Evolutionary conservation across 2,797 vertebrate species (phyloP), one percentile per base, ranked within the genome.

Genomic region (Neosilurus mollespiculum): DNA sequence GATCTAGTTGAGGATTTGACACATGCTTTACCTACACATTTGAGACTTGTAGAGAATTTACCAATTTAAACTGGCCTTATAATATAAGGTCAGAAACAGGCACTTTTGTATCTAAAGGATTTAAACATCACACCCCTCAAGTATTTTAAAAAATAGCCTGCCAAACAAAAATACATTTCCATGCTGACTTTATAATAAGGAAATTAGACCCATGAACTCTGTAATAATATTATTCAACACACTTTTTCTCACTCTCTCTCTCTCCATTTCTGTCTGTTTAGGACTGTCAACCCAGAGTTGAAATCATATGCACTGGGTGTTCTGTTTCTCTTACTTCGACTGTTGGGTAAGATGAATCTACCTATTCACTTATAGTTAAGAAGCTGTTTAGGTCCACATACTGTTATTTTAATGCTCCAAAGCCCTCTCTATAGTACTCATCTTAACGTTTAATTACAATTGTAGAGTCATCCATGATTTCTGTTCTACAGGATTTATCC

Each of bases 221-320:
- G 14, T 53, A 49, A 67, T 34, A 9, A 43, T 5, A 51, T 51
- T 71, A 0, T 26, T 53, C n/a, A 71, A 8, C 8, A 43, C 43
- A 5, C 43, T 51, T 1, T 81, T n/a, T 84, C 54, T 83, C 82
- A 73, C 56, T 78, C 53, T 22, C 37, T 89, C 30, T 89, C 49
- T 81, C 62, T 86, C 22, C 43, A 30, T 75, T 51, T 72, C 54
- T 58, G 14, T 83, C 56, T 62, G 30, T 69, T 69, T 81, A 99
- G 98, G 93, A 96, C 98, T 0, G 98, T 99, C 91, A 99, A 94
- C 92, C 97, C 98, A 0, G 98, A 99, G 87, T 95, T 99, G 87
- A 99, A 99, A 90, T 99, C 98, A 0, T 99, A 99, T 0, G 98
- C 98, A 43, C 94, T 99, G 72, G 98, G 98, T 88, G 95, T 99